Base-by-base conservation (phyloP, 2,888 invertebrate species). In the Ypsolopha sequella region DNA sequence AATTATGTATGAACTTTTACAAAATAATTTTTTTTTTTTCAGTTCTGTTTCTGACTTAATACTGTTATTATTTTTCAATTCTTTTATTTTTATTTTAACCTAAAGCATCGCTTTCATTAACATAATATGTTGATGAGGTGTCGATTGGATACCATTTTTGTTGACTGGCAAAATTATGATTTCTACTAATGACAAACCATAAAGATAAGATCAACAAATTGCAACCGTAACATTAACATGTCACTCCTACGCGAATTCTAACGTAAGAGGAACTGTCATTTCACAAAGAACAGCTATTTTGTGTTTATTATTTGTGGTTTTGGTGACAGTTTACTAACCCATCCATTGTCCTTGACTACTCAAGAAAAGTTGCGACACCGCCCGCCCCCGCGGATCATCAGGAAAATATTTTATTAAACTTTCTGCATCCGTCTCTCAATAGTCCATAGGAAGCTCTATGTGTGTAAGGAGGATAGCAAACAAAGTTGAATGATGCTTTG, bases 331-430 rank as follows among this genome's bases (percentile, higher is more conserved):
- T 79, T 79, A 70, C 73, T 68, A 71, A 74, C 68, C 63, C 73
- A 36, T n/a, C 7, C n/a, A 33, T n/a, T 36, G 81, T 74, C 81
- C 84, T 84, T 84, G 80, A 67, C 62, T 65, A 56, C 57, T 60
- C 65, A 63, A 57, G 70, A 35, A 41, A 34, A 14, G 13, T 80
- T 80, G 72, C 70, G 76, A 80, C 77, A 81, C 68, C 60, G 7
- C 36, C 66, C 72, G 65, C 71, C 70, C 66, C 64, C 66, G 64
- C 68, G 60, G 61, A 61, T 69, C 62, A 61, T 66, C 57, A 55
- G 60, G 60, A 63, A 67, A 65, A 66, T 53, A 54, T 60, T 13
- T 67, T 60, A 62, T 65, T 60, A 58, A 64, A 65, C 59, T 67
- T 66, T 65, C 51, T 57, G 52, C 56, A 24, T 10, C 24, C 55